Evolutionary conservation across 2,797 vertebrate genomes (phyloP), one percentile per base, ranked within the genome.

Genomic region (Australoheros facetus): DNA sequence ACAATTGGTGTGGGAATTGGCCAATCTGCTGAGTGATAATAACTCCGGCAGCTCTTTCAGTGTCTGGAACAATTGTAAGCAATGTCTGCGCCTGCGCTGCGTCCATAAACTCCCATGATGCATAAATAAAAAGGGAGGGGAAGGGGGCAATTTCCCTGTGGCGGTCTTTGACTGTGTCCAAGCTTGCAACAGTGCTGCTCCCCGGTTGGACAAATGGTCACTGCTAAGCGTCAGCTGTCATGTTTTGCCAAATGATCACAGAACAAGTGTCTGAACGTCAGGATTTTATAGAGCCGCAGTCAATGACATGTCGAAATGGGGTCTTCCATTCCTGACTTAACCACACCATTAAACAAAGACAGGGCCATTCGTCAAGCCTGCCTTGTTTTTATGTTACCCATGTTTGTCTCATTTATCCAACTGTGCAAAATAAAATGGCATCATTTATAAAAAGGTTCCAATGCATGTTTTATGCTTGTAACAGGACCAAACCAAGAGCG

Each of bases 11-110:
- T 53, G 86, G 91, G 87, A 91, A 84, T 81, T 79, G 79, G 83
- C 76, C 85, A 89, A 88, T 91, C 88, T 91, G 88, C 87, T 69
- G 86, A 88, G 83, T 77, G 84, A 88, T 86, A 83, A 91, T 82
- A 92, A 89, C 75, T 78, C 64, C 78, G 21, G 72, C 82, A 71
- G 78, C 71, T 82, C 85, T 78, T 11, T 78, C 64, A 56, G 75
- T 12, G 54, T 64, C 76, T 58, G 54, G 72, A 64, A 55, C 57
- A 64, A 58, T 75, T 71, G 26, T 58, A 23, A 73, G 79, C 76
- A 14, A 28, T 23, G 11, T 75, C 62, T 34, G 83, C 1, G 23
- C 75, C 58, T 55, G 8, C 1, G 48, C 60, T 75, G 34, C 81
- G 45, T 56, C 77, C 60, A 37, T 55, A 78, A 62, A 62, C 30